Base-by-base conservation (phyloP, 2,113 vertebrate genomes). In the Nerophis lumbriciformis region DNA sequence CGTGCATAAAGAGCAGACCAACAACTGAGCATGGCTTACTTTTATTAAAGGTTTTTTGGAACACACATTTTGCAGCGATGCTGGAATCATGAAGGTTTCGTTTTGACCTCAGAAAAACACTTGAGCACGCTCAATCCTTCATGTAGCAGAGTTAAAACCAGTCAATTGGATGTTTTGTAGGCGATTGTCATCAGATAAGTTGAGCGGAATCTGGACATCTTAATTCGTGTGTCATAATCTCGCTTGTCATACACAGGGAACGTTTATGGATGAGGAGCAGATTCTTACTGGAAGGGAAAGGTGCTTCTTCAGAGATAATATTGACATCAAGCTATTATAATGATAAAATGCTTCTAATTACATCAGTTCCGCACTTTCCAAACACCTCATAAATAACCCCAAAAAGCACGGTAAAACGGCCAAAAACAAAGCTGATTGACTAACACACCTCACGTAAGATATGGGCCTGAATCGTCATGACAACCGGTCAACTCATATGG, bases 261-360 rank as follows among this genome's bases (percentile, higher is more conserved):
- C 48, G 71, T 75, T 61, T 53, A 74, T 37, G 44, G 61, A 69
- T 78, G 66, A 62, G 68, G 53, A 54, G 61, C 19, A 65, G 69
- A 75, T 52, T 64, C 56, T 68, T 82, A 69, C 57, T 49, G 48
- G 69, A 65, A 82, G 59, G 70, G 66, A 69, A 77, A 81, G 67
- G 76, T 84, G 76, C 73, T 79, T 81, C 62, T 77, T 71, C 50
- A 59, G 77, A 84, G 76, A 72, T 80, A 84, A 83, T 81, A 84
- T 79, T 2, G 83, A 86, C 81, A 81, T 88, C 76, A 77, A 83
- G 84, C 79, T 72, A 72, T 59, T 55, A 78, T 81, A 79, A 62
- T 6, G 42, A 83, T 56, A 57, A 70, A 79, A 84, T 79, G 65
- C 73, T 70, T 76, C 53, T 73, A 66, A 68, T 69, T 72, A 80